phyloP scores from a whole-genome alignment of 2,888 invertebrate genomes.

The Trachelus iudaicus region DNA sequence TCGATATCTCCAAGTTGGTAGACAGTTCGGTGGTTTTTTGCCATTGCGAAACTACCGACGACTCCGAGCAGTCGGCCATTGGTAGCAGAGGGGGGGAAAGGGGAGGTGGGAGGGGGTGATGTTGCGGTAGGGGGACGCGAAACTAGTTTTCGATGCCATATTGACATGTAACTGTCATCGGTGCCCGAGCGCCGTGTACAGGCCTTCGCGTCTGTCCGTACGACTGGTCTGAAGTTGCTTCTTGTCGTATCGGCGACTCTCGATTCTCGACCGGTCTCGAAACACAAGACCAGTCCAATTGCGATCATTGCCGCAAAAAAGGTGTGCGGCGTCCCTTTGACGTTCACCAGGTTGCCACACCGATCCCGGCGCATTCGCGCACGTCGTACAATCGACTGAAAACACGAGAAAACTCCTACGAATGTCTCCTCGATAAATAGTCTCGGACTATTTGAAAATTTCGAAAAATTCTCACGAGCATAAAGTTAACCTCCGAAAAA shows the following conservation, averaged over 20 bases:
- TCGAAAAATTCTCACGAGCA: not conserved
- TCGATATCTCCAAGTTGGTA: constrained; percentile 4
- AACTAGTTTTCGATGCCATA: constrained; percentile 57
- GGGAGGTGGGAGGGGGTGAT: too few species aligned
- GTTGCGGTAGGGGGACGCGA: not conserved
- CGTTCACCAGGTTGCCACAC: not conserved
- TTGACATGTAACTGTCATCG: constrained; percentile 65
- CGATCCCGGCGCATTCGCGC: not conserved
- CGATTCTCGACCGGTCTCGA: constrained; percentile 41
- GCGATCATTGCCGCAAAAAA: constrained; percentile 56
- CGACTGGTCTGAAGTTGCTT: constrained; percentile 2
- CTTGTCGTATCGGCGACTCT: constrained; percentile 33
- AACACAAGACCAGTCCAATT: constrained; percentile 49
- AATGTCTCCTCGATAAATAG: not conserved
- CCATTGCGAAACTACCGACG: constrained; percentile 3
- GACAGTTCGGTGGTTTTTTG: not conserved
- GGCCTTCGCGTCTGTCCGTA: constrained; percentile 25
- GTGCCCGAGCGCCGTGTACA: constrained; percentile 25
- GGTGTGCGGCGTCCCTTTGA: constrained; percentile 48
- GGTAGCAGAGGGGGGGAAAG: not conserved
- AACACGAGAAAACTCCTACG: not conserved
- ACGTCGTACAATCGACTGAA: not conserved
- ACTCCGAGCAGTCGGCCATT: constrained; percentile 6
- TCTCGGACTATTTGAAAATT: not conserved
- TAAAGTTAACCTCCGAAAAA: not conserved